Evolutionary conservation across 2,888 invertebrate species (phyloP).

Genomic region (Cataglyphis livida): DNA sequence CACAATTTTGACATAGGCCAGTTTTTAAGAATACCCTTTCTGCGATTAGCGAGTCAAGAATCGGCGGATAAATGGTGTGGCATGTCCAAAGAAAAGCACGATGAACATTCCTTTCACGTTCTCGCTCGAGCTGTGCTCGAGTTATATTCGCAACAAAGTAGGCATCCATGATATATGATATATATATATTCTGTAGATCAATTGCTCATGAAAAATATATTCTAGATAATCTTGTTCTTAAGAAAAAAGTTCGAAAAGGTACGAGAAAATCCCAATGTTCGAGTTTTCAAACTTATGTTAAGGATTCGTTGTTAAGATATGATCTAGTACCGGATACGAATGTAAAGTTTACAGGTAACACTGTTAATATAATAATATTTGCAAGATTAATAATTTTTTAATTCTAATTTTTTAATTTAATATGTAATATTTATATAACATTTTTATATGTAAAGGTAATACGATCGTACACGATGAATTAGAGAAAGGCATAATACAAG

Average conservation of each 20-base stretch:
- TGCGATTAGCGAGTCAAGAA: constrained; percentile 91
- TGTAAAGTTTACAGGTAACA: constrained; percentile 18
- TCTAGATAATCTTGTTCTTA: constrained; percentile 77
- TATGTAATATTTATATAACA: neutral
- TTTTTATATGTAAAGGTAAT: neutral
- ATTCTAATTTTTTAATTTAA: neutral
- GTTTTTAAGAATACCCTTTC: constrained; percentile 89
- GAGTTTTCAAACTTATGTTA: constrained; percentile 78
- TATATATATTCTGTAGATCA: neutral
- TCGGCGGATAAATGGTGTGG: constrained; percentile 87
- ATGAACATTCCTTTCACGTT: constrained; percentile 82
- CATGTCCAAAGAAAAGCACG: constrained; percentile 86
- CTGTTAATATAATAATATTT: neutral
- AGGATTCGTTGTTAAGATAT: constrained; percentile 79
- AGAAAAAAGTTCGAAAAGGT: constrained; percentile 79
- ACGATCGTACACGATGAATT: neutral
- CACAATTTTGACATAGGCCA: constrained; percentile 80
- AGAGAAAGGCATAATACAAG: constrained; percentile 59
- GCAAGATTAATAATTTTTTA: neutral
- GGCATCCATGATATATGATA: constrained; percentile 71
- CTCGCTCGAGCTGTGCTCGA: constrained; percentile 88
- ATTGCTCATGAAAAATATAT: constrained; percentile 36
- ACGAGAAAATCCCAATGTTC: constrained; percentile 82
- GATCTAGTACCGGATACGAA: constrained; percentile 59
- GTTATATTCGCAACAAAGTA: constrained; percentile 88